Evolutionary conservation across 2,888 invertebrate genomes (phyloP).

Genomic region (Thalpophila matura): DNA sequence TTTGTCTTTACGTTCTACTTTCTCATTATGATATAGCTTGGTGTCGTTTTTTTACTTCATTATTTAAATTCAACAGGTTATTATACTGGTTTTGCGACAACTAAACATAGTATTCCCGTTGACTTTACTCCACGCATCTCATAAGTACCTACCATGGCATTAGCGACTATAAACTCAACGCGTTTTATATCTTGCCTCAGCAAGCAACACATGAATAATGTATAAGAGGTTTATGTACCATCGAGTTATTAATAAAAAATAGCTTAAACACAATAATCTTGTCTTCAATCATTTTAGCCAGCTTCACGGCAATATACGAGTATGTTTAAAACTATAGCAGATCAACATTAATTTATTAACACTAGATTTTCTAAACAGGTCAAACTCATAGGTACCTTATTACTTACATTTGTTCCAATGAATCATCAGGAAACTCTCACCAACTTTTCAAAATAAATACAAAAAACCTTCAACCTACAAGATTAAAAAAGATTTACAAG

Average conservation of each 20-base stretch:
- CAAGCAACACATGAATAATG: constrained; percentile 25
- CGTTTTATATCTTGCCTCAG: constrained; percentile 28
- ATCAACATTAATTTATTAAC: too few relatives aligned
- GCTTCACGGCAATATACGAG: too few relatives aligned
- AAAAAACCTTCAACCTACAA: background rate
- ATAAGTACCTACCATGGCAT: background rate
- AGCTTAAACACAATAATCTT: background rate
- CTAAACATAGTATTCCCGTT: background rate
- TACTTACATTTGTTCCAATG: too few relatives aligned
- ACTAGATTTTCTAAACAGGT: too few relatives aligned
- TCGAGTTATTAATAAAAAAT: background rate
- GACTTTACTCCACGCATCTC: background rate
- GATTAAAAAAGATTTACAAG: constrained; percentile 4
- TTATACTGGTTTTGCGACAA: background rate
- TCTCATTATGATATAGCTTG: too few relatives aligned
- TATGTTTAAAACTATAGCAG: too few relatives aligned
- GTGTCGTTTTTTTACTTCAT: background rate
- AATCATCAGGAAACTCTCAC: too few relatives aligned
- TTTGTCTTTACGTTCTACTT: too few relatives aligned
- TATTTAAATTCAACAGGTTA: constrained; percentile 1
- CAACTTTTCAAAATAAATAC: background rate
- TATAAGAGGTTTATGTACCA: background rate
- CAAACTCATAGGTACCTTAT: too few relatives aligned
- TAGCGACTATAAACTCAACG: constrained; percentile 5
- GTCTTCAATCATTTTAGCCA: background rate